Conservation (phyloP, 2,113 vertebrate genomes). For the Rhinopomastus cyanomelas region DNA sequence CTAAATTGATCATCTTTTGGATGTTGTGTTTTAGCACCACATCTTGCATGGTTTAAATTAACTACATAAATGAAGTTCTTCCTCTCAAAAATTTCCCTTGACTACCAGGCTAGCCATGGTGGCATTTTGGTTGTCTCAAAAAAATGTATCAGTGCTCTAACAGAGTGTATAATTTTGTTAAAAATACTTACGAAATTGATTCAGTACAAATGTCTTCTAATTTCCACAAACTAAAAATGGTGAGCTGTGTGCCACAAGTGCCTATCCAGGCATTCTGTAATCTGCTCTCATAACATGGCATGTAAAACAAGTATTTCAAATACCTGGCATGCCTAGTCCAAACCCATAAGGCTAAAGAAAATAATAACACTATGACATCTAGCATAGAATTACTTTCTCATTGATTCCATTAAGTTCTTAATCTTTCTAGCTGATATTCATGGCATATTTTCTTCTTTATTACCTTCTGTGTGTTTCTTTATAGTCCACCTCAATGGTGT, state of each 20-base stretch:
- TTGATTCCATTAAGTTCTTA: neutral
- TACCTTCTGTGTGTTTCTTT: neutral
- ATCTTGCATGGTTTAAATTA: neutral
- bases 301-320: neutral
- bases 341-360: neutral
- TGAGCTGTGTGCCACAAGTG: neutral
- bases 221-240: neutral
- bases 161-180: slow-evolving; percentile 2
- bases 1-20: neutral
- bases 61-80: neutral
- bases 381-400: neutral
- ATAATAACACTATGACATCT: neutral
- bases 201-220: neutral
- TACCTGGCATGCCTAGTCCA: neutral
- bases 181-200: neutral
- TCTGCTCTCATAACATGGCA: neutral
- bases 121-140: neutral
- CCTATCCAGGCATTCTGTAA: neutral
- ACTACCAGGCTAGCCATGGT: neutral
- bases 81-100: neutral
- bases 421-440: slow-evolving; percentile 15
- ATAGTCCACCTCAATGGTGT: neutral
- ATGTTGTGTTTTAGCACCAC: neutral
- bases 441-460: slow-evolving; percentile 6
- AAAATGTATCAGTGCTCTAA: neutral